These are phyloP conservation scores for Eilema sororculum DNA, from an alignment of 2,888 invertebrate species.

Conservation along the genomic window DNA sequence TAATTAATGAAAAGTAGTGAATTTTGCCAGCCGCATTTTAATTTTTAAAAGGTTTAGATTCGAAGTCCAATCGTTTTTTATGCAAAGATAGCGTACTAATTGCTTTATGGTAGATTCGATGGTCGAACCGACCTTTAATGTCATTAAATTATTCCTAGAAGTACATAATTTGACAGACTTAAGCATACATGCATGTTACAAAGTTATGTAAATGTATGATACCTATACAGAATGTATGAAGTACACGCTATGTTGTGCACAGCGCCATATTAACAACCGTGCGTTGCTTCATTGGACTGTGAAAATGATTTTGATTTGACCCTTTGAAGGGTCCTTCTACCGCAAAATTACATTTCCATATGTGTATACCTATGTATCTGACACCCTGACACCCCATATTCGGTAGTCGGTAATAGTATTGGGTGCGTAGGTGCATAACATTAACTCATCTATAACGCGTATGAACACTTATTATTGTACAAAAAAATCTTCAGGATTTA, in stretches of 20 bases:
- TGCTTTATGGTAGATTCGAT: too few relatives aligned
- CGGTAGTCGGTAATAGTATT: constrained; percentile 57
- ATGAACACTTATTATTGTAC: too few relatives aligned
- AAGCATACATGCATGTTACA: neutral
- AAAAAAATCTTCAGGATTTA: neutral
- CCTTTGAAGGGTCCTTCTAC: constrained; percentile 83
- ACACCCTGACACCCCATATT: constrained; percentile 65
- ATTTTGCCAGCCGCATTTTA: neutral
- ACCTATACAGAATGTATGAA: constrained; percentile 7
- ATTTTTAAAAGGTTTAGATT: neutral
- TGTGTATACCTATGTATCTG: constrained; percentile 72
- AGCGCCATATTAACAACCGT: constrained; percentile 56
- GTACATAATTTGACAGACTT: too few relatives aligned
- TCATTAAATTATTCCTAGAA: neutral
- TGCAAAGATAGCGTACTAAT: too few relatives aligned
- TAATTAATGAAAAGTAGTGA: neutral
- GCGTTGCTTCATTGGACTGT: constrained; percentile 82
- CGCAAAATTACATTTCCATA: constrained; percentile 86
- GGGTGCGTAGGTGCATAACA: constrained; percentile 33
- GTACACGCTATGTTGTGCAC: constrained; percentile 19
- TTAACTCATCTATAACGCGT: neutral
- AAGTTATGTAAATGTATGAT: neutral
- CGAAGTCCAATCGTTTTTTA: neutral
- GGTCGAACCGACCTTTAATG: too few relatives aligned
- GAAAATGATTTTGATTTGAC: constrained; percentile 87